Base-by-base conservation (phyloP, 1,140 invertebrate genomes). In the Bombus confusus region DNA sequence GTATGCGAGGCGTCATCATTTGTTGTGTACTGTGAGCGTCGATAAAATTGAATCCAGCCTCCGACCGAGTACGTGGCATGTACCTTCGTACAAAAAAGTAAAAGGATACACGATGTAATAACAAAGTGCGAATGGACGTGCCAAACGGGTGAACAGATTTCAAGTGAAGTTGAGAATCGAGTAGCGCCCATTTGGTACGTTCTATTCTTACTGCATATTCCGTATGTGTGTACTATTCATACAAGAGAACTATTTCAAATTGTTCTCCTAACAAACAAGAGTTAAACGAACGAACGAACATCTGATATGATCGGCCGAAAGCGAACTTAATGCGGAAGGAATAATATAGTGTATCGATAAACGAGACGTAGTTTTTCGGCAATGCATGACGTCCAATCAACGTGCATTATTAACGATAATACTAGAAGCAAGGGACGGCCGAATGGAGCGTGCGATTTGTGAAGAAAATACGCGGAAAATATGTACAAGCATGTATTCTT, bases 331-430 rank as follows among this genome's bases (percentile, higher is more conserved):
- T 31, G 62, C 31, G 9, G 2, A 59, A 52, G 75, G 31, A 59
- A 69, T 28, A 39, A 72, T 71, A 39, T 71, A 28, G 4, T 71
- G 37, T 71, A 37, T 15, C 10, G 37, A 13, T 71, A 28, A 41
- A 71, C 5, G 37, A n/a, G 8, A 72, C 12, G 28, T n/a, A 15
- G 28, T 28, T 22, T 72, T 72, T 72, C 69, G 69, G 28, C 39
- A 72, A 3, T 47, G 72, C 41, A 47, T 74, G 89, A 86, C 83
- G 82, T 89, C 83, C 85, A 82, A 91, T 92, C 87, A 91, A 88
- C 90, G 86, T 93, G 90, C 90, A 92, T 93, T 93, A 92, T 93
- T 90, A 91, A 90, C 88, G 80, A 91, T 86, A 89, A 90, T 74
- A 66, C 39, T 83, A 83, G 59, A 78, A 75, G 22, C 28, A 83